These are phyloP conservation scores for Musca domestica DNA, from an alignment of 1,140 invertebrate genomes.

Conservation along the genomic window DNA sequence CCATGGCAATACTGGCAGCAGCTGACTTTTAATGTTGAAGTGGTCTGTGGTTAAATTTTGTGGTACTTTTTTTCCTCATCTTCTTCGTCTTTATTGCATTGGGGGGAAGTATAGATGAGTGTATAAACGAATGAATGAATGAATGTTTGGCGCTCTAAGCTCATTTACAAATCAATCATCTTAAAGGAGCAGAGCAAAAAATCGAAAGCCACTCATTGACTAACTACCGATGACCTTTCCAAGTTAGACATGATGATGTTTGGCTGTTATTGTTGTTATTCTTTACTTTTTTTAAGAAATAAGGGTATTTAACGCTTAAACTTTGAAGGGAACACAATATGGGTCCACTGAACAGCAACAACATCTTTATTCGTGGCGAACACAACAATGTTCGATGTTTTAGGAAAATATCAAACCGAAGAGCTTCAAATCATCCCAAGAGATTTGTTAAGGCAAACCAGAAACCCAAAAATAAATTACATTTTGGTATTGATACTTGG, in stretches of 20 bases:
- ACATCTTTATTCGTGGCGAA: no score
- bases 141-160: not conserved
- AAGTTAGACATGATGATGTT: slow-evolving; percentile 16
- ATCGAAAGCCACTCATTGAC: not conserved
- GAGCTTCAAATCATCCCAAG: not conserved
- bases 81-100: no score
- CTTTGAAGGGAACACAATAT: no score
- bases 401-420: no score
- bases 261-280: not conserved
- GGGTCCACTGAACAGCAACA: no score
- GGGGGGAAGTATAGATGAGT: no score
- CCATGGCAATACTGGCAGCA: no score
- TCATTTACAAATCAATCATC: slow-evolving; percentile 22
- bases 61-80: no score
- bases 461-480: slow-evolving; percentile 12
- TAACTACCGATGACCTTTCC: slow-evolving; percentile 4
- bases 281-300: not conserved
- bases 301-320: slow-evolving; percentile 6
- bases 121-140: no score
- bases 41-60: no score
- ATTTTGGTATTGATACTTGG: slow-evolving; percentile 9
- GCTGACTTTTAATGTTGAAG: no score
- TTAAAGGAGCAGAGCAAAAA: slow-evolving; percentile 1
- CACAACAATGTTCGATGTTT: no score
- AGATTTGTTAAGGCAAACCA: not conserved